Conservation (phyloP, 2,113 vertebrate species). For the Toxotes jaculatrix region DNA sequence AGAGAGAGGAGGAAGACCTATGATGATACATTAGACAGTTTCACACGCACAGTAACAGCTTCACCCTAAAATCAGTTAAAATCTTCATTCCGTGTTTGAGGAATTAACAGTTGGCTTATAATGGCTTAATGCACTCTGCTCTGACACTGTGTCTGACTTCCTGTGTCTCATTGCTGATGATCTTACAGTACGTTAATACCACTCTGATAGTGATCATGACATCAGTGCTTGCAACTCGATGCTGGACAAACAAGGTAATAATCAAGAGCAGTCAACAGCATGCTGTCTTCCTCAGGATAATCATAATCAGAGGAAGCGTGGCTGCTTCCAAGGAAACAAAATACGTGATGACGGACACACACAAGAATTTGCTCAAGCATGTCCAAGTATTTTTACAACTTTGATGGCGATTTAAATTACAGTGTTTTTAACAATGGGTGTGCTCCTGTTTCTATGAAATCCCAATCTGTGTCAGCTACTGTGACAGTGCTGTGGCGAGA, state of each 20-base stretch:
- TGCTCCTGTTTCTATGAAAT: neutral
- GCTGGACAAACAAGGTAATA: conserved; percentile 63
- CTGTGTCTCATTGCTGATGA: conserved; percentile 31
- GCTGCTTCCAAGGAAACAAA: conserved; percentile 40
- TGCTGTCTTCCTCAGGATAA: conserved; percentile 55
- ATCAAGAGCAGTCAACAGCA: conserved; percentile 62
- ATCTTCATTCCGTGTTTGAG: conserved; percentile 2
- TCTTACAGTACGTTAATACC: neutral
- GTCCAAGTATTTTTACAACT: neutral
- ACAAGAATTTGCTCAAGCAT: neutral
- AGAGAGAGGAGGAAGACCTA: neutral
- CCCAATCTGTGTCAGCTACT: neutral
- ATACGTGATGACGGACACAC: neutral
- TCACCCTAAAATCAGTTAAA: neutral
- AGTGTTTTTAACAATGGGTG: neutral
- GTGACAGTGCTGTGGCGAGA: neutral
- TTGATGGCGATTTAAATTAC: neutral
- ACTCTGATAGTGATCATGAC: conserved; percentile 31
- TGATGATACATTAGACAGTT: neutral
- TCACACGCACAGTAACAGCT: neutral
- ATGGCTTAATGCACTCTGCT: conserved; percentile 5
- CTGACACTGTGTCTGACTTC: conserved; percentile 28
- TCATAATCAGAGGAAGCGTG: conserved; percentile 21
- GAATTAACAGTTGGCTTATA: conserved; percentile 16
- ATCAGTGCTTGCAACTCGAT: conserved; percentile 41